Evolutionary conservation across 2,888 invertebrate genomes (phyloP).

Genomic region (Reticulitermes lucifugus): DNA sequence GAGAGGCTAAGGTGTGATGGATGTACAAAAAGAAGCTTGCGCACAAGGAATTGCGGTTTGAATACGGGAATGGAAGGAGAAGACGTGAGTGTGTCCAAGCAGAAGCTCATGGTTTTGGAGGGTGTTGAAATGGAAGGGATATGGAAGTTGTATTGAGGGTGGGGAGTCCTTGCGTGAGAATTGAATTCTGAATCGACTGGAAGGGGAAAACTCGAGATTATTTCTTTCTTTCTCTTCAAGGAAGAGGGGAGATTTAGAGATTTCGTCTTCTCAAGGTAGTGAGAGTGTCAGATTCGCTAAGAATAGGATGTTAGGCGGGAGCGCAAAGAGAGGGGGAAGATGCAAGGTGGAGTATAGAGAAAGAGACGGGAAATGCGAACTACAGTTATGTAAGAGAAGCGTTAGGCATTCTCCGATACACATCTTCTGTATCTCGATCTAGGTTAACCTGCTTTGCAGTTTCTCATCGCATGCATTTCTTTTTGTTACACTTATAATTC

Average conservation of each 20-base stretch:
- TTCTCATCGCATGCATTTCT: neutral
- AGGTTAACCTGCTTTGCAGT: neutral
- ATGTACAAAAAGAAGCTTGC: neutral
- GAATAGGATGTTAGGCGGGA: neutral
- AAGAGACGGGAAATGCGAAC: neutral
- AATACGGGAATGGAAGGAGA: neutral
- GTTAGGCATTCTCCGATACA: constrained; percentile 4
- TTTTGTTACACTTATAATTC: neutral
- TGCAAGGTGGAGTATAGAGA: neutral
- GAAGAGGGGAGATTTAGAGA: constrained; percentile 5
- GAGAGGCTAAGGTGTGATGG: neutral
- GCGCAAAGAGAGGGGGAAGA: neutral
- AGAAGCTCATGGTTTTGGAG: neutral
- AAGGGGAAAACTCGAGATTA: neutral
- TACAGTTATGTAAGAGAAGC: neutral
- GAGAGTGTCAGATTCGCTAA: neutral
- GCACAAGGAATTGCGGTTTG: neutral
- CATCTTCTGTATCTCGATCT: neutral
- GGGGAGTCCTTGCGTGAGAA: neutral
- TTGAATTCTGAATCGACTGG: neutral
- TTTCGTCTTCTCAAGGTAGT: constrained; percentile 21
- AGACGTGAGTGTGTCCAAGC: neutral
- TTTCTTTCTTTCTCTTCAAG: constrained; percentile 4
- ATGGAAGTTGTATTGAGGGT: neutral
- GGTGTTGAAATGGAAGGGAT: neutral